A percentile compares a stretch with the other conserved stretches of the same genome.
These are phyloP conservation scores for Cydia pomonella DNA, from an alignment of 1,140 invertebrate species.

Conservation along the genomic window DNA sequence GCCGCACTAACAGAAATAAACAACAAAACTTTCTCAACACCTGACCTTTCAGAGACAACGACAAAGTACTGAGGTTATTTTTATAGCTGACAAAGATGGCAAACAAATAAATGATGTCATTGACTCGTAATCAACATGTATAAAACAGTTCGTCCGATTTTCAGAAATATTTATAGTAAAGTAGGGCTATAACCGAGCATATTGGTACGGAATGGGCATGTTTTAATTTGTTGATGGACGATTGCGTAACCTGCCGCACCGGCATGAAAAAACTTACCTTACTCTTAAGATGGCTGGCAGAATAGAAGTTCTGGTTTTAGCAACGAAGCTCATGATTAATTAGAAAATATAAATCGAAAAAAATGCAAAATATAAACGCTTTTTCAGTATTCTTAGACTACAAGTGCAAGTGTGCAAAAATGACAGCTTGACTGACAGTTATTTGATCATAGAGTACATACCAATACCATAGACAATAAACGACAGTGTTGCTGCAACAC, in stretches of 20 bases:
- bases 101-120: slow-evolving; percentile 32
- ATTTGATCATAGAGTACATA: neutral
- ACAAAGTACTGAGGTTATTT: slow-evolving; percentile 24
- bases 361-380: slow-evolving; percentile 28
- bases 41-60: slow-evolving; percentile 9
- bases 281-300: slow-evolving; percentile 58
- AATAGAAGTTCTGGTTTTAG: slow-evolving; percentile 54
- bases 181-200: neutral
- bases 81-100: slow-evolving; percentile 22
- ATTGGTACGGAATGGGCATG: neutral
- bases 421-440: slow-evolving; percentile 3
- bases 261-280: slow-evolving; percentile 57
- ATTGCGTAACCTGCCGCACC: slow-evolving; percentile 64
- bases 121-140: neutral
- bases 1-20: slow-evolving; percentile 5
- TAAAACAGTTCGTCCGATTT: neutral
- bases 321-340: slow-evolving; percentile 60
- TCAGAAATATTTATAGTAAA: neutral
- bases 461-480: neutral
- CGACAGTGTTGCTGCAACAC: neutral
- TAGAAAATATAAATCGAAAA: slow-evolving; percentile 20
- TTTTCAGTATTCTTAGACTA: neutral
- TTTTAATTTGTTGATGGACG: slow-evolving; percentile 12
- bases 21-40: neutral
- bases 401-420: neutral